Percentiles rank a stretch among this genome's conserved stretches.
Evolutionary conservation across 2,113 vertebrate species (phyloP).

Genomic region (Rattus rattus): DNA sequence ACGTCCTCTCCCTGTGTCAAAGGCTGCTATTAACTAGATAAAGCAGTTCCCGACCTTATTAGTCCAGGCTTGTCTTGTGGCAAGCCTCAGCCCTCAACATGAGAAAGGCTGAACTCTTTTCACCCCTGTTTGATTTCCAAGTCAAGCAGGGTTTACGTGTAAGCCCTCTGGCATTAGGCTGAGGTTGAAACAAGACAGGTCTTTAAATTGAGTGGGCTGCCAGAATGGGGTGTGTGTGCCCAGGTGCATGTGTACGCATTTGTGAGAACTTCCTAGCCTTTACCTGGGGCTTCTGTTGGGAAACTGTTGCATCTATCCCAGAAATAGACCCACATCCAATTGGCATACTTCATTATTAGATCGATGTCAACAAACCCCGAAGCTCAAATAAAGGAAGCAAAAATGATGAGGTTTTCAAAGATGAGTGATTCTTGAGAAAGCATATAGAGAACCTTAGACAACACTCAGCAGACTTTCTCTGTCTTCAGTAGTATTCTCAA

Average conservation of each 20-base stretch:
- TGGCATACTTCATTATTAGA: background rate
- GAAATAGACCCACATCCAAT: background rate
- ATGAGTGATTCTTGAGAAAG: background rate
- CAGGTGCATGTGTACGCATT: background rate
- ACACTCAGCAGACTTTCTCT: background rate
- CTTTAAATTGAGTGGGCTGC: conserved; percentile 20
- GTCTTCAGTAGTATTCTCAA: background rate
- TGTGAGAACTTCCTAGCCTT: background rate
- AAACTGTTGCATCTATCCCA: background rate
- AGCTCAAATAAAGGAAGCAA: conserved; percentile 24
- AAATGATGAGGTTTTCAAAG: background rate
- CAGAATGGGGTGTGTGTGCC: background rate
- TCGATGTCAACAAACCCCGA: background rate
- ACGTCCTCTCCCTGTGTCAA: conserved; percentile 22
- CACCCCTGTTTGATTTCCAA: conserved; percentile 56
- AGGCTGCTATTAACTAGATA: conserved; percentile 54
- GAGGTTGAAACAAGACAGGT: conserved; percentile 50
- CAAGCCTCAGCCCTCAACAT: conserved; percentile 2
- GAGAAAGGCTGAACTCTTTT: background rate
- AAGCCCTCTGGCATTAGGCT: conserved; percentile 56
- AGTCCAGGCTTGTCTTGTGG: conserved; percentile 16
- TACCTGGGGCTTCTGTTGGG: background rate
- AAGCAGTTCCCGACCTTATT: background rate
- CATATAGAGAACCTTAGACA: background rate
- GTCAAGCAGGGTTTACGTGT: conserved; percentile 13